These are phyloP conservation scores for Lithobates sylvaticus DNA, from an alignment of 2,797 vertebrate genomes.

Conservation along the genomic window DNA sequence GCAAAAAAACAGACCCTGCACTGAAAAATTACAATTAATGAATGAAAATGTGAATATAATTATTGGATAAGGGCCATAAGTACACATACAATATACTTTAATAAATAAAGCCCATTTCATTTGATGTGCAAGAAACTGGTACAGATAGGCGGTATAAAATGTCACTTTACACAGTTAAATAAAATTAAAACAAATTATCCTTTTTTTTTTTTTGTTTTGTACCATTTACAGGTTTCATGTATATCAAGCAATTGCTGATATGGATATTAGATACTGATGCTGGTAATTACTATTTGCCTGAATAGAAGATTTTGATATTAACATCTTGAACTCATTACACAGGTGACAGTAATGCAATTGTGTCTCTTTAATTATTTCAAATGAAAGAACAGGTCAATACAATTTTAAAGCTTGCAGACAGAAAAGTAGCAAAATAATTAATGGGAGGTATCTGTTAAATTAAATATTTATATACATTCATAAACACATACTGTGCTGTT, in stretches of 20 bases:
- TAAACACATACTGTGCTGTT: background rate
- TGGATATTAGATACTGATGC: background rate
- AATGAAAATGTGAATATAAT: too few relatives aligned
- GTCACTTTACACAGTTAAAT: too few relatives aligned
- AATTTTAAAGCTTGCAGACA: background rate
- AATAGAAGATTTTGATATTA: background rate
- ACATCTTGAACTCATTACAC: conserved; percentile 11
- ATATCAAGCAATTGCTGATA: background rate
- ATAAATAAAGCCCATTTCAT: too few relatives aligned
- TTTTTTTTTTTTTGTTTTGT: too few relatives aligned
- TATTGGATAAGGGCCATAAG: too few relatives aligned
- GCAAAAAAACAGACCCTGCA: too few relatives aligned
- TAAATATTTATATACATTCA: conserved; percentile 12
- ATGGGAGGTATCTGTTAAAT: background rate
- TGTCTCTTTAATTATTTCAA: conserved; percentile 12
- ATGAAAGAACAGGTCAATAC: conserved; percentile 20
- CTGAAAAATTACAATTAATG: too few relatives aligned
- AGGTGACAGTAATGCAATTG: conserved; percentile 17
- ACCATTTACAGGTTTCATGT: background rate
- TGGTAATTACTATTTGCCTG: background rate
- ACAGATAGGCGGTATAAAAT: too few relatives aligned
- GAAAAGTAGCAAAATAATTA: conserved; percentile 10
- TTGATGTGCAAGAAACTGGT: too few relatives aligned
- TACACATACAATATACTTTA: too few relatives aligned
- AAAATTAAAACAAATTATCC: too few relatives aligned